Evolutionary conservation across 2,797 vertebrate species (phyloP), one percentile per base, ranked within the genome.

Genomic region (Agapornis canus): DNA sequence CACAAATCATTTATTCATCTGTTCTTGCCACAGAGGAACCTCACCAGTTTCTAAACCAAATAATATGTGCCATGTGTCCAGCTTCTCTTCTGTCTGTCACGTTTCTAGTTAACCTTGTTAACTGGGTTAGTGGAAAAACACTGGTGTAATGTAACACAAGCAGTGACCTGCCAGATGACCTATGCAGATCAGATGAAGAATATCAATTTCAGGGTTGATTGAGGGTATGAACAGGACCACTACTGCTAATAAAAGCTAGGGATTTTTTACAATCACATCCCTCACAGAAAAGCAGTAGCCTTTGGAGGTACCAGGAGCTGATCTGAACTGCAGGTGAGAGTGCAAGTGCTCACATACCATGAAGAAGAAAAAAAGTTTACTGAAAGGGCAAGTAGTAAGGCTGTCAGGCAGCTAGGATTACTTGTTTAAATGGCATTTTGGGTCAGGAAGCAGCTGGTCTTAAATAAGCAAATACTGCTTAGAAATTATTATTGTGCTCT

Each of bases 131-230:
- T 97, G 96, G 96, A 94, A 97, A 96, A 97, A 97, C 94, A 96
- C 82, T 92, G 87, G 97, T 98, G 97, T 98, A 98, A 97, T 98
- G 96, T 98, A 98, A 98, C 98, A 96, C 97, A 96, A 97, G 96
- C 98, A 96, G 95, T 98, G 98, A 98, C 98, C 85, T 97, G 90
- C 84, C 96, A 97, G 98, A 96, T 97, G 98, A 97, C 97, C 96
- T 97, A 96, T 97, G 93, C 91, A 96, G 95, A 92, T 97, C 94
- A 97, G 97, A 98, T 98, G 97, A 98, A 98, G 97, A 90, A 96
- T 98, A 98, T 98, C 97, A 61, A 56, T 97, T 98, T 98, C 98
- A 83, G 68, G 93, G 93, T 96, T 96, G 89, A 96, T 92, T 96
- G 17, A 39, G 81, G 37, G 82, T 79, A 98, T 90, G 86, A 92